A percentile compares a stretch with the other conserved stretches of the same genome.
These are phyloP conservation scores for Aurelia sp. DNA, from an alignment of 30 jellyfish, hydroid and myxozoan genomes.

Conservation along the genomic window DNA sequence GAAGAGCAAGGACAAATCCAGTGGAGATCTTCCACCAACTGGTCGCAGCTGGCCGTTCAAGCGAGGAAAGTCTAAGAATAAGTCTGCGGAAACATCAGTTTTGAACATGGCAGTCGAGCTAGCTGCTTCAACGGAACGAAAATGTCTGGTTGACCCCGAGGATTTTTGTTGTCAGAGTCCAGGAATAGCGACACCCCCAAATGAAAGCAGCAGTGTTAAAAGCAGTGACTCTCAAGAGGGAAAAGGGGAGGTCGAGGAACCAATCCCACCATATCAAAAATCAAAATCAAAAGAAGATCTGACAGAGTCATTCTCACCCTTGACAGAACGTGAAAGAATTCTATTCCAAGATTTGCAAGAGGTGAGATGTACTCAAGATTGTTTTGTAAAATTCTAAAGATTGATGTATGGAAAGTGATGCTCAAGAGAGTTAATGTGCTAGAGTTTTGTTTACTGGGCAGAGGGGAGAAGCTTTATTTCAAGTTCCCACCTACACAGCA, in stretches of 20 bases:
- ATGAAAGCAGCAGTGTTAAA: constrained; percentile 3
- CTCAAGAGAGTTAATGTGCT: too few species aligned
- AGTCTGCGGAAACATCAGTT: constrained; percentile 39
- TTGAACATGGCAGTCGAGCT: background rate
- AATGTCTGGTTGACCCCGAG: constrained; percentile 15
- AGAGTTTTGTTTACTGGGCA: too few species aligned
- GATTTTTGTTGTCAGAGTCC: constrained; percentile 8
- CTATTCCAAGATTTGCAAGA: constrained; percentile 53
- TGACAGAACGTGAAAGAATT: constrained; percentile 49
- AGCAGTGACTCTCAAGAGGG: constrained; percentile 56
- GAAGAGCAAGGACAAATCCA: constrained; percentile 28
- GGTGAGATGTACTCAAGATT: background rate
- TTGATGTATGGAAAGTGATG: too few species aligned
- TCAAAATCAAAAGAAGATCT: constrained; percentile 42
- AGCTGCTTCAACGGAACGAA: constrained; percentile 15
- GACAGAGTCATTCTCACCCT: constrained; percentile 33
- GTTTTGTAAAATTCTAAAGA: too few species aligned
- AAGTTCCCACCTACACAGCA: too few species aligned
- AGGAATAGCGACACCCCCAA: constrained; percentile 22
- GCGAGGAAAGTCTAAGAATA: constrained; percentile 42
- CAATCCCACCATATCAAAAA: background rate
- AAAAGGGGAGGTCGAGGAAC: constrained; percentile 19
- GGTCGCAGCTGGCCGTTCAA: constrained; percentile 81
- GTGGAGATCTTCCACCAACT: constrained; percentile 54
- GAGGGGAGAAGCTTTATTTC: too few species aligned